phyloP scores from a whole-genome alignment of 2,888 invertebrate genomes.

The Lasioglossum malachurum region DNA sequence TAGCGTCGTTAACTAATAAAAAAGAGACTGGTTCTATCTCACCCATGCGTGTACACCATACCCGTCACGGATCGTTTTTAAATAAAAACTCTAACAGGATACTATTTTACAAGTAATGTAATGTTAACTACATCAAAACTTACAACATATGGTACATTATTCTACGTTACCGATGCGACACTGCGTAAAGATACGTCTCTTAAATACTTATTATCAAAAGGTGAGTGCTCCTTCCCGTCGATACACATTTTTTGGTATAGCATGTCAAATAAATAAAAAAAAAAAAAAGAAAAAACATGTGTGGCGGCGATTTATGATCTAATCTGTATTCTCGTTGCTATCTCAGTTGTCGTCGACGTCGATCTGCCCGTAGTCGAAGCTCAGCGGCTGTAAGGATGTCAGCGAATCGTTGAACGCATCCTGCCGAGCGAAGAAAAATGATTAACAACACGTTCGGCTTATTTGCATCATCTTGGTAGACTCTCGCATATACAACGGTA shows the following conservation, averaged over 20 bases:
- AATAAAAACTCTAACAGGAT: slow-evolving; percentile 23
- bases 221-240: slow-evolving; percentile 38
- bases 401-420: slow-evolving; percentile 80
- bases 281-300: slow-evolving; percentile 22
- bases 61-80: slow-evolving; percentile 22
- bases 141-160: slow-evolving; percentile 17
- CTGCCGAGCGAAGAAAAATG: slow-evolving; percentile 63
- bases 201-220: slow-evolving; percentile 43
- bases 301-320: slow-evolving; percentile 19
- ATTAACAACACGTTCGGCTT: not conserved
- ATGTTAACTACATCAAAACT: slow-evolving; percentile 26
- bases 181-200: slow-evolving; percentile 13
- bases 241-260: slow-evolving; percentile 44
- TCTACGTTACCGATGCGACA: slow-evolving; percentile 21
- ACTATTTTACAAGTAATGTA: slow-evolving; percentile 24
- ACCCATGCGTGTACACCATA: slow-evolving; percentile 21
- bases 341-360: slow-evolving; percentile 76
- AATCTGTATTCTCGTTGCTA: slow-evolving; percentile 12
- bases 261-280: slow-evolving; percentile 59
- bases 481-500: not conserved
- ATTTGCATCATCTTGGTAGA: not conserved
- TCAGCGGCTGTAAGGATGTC: slow-evolving; percentile 74
- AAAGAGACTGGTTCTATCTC: slow-evolving; percentile 56
- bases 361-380: slow-evolving; percentile 77
- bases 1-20: slow-evolving; percentile 47